A percentile compares a stretch with the other conserved stretches of the same genome.
These are phyloP conservation scores for Matsumyia berberina DNA, from an alignment of 2,888 invertebrate species.

Conservation along the genomic window DNA sequence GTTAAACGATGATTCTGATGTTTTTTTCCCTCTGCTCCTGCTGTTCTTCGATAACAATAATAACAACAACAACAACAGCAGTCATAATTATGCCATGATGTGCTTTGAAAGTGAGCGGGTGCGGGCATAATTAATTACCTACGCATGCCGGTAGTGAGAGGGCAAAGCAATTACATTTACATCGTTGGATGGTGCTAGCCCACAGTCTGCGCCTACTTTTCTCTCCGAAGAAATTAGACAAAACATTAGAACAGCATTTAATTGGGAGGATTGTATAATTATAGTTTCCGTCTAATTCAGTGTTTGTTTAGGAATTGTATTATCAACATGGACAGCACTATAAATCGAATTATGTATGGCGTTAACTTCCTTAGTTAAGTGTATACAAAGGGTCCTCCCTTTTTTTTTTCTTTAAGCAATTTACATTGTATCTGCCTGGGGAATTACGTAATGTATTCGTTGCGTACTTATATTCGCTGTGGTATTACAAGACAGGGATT, in stretches of 20 bases:
- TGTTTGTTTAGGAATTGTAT: conserved; percentile 20
- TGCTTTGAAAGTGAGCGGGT: conserved; percentile 59
- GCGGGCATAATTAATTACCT: conserved; percentile 67
- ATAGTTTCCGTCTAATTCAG: conserved; percentile 45
- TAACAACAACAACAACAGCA: conserved; percentile 47
- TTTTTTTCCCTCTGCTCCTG: conserved; percentile 30
- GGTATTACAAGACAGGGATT: conserved; percentile 4
- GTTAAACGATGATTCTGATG: conserved; percentile 38
- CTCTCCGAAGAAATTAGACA: conserved; percentile 22
- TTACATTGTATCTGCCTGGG: neutral
- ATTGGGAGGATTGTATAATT: conserved; percentile 37
- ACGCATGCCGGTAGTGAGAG: conserved; percentile 58
- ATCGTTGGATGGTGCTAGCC: conserved; percentile 15
- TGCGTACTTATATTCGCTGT: neutral
- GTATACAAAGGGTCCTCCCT: neutral
- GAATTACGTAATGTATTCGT: conserved; percentile 58
- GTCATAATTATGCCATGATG: conserved; percentile 59
- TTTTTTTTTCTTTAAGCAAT: neutral
- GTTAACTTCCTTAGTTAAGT: conserved; percentile 6
- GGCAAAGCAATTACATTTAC: conserved; percentile 56
- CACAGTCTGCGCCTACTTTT: conserved; percentile 39
- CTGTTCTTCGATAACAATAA: conserved; percentile 57
- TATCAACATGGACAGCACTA: conserved; percentile 5
- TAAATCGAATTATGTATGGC: neutral
- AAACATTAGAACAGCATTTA: conserved; percentile 18